phyloP scores from a whole-genome alignment of 1,140 invertebrate species.

The Drosophila santomea region DNA sequence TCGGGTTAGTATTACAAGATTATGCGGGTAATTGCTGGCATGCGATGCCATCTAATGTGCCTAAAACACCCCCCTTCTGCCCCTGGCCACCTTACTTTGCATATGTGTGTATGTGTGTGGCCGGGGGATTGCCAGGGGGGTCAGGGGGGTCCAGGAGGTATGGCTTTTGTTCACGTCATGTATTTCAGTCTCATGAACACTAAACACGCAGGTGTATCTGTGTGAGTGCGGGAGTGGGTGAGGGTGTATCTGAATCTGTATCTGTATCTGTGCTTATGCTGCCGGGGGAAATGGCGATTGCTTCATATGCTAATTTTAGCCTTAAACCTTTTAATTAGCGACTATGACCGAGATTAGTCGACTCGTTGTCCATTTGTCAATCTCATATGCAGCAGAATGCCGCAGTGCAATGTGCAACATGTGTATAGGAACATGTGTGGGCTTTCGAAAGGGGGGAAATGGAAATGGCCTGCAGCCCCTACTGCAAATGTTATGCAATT shows the following conservation, averaged over 20 bases:
- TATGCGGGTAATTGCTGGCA: slow-evolving; percentile 78
- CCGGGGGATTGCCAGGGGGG: background rate
- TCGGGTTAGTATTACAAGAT: slow-evolving; percentile 79
- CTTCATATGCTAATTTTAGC: slow-evolving; percentile 77
- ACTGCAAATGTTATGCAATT: slow-evolving; percentile 52
- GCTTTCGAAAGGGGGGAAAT: background rate
- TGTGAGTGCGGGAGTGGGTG: slow-evolving; percentile 4
- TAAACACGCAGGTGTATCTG: slow-evolving; percentile 59
- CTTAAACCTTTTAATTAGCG: slow-evolving; percentile 82
- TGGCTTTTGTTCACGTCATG: slow-evolving; percentile 53
- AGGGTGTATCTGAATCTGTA: too few species aligned
- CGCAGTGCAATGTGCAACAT: slow-evolving; percentile 8
- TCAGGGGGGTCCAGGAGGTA: slow-evolving; percentile 1
- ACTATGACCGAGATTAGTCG: slow-evolving; percentile 76
- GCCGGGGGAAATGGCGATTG: slow-evolving; percentile 35
- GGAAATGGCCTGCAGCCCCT: slow-evolving; percentile 32
- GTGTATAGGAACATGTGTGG: background rate
- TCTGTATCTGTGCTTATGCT: slow-evolving; percentile 14
- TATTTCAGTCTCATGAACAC: slow-evolving; percentile 65
- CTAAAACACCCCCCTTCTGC: background rate
- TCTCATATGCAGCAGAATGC: slow-evolving; percentile 11
- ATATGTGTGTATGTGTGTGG: background rate
- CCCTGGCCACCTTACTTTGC: slow-evolving; percentile 7
- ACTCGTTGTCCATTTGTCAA: slow-evolving; percentile 60
- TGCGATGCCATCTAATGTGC: slow-evolving; percentile 75